Evolutionary conservation across 1,140 invertebrate genomes (phyloP).

Genomic region (Diplogasteroides magnus): DNA sequence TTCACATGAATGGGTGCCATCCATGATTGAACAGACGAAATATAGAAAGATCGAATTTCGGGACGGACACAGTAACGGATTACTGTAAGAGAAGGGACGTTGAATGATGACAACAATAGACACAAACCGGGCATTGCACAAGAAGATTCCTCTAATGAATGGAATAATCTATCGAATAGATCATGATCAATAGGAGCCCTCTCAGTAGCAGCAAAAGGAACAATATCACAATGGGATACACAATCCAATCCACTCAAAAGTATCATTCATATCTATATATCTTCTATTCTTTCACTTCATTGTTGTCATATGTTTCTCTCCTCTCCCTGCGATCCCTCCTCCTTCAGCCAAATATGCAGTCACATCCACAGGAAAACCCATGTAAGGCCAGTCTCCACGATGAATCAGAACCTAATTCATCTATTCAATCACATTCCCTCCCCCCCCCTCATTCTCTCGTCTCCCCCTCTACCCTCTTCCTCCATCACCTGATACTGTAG

Average conservation of each 20-base stretch:
- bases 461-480: too few relatives aligned
- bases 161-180: constrained; percentile 36
- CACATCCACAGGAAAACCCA: constrained; percentile 44
- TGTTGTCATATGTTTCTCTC: constrained; percentile 35
- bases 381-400: constrained; percentile 42
- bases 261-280: too few relatives aligned
- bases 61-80: constrained; percentile 15
- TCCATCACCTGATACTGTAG: too few relatives aligned
- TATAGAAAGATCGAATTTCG: constrained; percentile 24
- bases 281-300: too few relatives aligned
- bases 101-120: too few relatives aligned
- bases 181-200: constrained; percentile 37
- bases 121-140: too few relatives aligned
- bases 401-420: constrained; percentile 48
- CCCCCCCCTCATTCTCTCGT: too few relatives aligned
- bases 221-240: constrained; percentile 44
- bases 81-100: too few relatives aligned
- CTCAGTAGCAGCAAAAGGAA: constrained; percentile 32
- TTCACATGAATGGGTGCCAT: constrained; percentile 35
- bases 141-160: too few relatives aligned
- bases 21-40: constrained; percentile 32
- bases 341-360: constrained; percentile 38
- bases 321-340: constrained; percentile 15
- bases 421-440: too few relatives aligned
- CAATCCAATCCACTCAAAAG: constrained; percentile 44